phyloP scores from a whole-genome alignment of 2,888 invertebrate species.

The Parnassius apollo region DNA sequence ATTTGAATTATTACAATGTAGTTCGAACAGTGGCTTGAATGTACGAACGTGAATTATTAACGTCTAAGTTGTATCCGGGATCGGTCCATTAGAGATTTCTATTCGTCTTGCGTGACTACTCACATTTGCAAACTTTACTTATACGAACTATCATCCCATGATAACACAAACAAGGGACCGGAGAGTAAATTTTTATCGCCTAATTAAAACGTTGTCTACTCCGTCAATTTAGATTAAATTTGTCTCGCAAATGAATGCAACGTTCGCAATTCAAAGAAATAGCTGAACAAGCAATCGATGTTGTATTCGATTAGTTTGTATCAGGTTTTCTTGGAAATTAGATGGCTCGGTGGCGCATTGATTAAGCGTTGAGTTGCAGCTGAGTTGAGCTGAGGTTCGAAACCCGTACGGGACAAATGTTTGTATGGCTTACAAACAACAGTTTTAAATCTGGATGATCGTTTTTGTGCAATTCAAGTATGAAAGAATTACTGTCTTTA shows the following conservation, averaged over 20 bases:
- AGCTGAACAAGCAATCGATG: constrained; percentile 23
- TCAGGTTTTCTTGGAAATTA: constrained; percentile 19
- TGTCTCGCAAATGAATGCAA: constrained; percentile 37
- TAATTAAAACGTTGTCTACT: constrained; percentile 57
- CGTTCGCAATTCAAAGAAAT: constrained; percentile 49
- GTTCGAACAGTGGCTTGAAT: constrained; percentile 27
- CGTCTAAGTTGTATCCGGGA: constrained; percentile 34
- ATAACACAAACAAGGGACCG: constrained; percentile 53
- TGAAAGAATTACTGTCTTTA: no score
- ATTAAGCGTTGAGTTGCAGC: neutral
- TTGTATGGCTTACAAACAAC: no score
- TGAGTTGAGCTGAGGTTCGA: no score
- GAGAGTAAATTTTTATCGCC: constrained; percentile 46
- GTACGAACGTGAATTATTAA: constrained; percentile 37
- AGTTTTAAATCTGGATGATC: no score
- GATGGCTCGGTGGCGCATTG: neutral
- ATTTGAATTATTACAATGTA: constrained; percentile 24
- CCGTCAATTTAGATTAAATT: constrained; percentile 49
- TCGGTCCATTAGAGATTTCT: constrained; percentile 35
- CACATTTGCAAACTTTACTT: constrained; percentile 60
- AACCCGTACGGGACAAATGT: no score
- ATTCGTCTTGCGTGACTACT: constrained; percentile 64
- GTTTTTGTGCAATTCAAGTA: no score
- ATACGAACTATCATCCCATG: constrained; percentile 48
- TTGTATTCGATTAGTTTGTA: constrained; percentile 11